phyloP scores from a whole-genome alignment of 2,797 vertebrate genomes.

The Bryconaethiops microstoma region DNA sequence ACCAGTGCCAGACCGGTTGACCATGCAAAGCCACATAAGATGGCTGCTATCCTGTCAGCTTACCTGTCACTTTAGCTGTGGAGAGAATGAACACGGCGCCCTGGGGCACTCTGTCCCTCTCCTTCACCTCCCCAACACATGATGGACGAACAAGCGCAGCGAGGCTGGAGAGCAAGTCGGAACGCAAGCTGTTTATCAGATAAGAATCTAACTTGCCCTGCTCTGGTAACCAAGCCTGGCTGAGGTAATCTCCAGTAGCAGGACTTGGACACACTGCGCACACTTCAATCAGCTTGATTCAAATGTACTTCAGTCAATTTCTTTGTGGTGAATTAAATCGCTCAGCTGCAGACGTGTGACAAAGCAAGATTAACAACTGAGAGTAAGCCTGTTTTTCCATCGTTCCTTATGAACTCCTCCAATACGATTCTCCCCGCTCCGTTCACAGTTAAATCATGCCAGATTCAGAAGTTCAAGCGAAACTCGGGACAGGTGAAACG shows the following conservation, averaged over 20 bases:
- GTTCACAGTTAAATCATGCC: not conserved
- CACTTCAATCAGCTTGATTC: constrained; percentile 4
- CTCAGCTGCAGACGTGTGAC: not conserved
- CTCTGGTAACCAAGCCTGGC: not conserved
- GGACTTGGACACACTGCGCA: constrained; percentile 7
- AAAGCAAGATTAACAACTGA: constrained; percentile 2
- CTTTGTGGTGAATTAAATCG: not conserved
- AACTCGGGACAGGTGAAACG: not conserved
- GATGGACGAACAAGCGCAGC: constrained; percentile 10
- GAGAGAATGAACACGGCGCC: constrained; percentile 7
- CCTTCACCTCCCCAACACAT: not conserved
- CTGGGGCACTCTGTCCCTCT: constrained; percentile 1
- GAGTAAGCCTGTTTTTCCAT: not conserved
- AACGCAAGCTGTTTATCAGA: not conserved
- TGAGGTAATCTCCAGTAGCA: not conserved
- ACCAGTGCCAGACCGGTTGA: constrained; percentile 14
- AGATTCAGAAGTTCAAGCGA: not conserved
- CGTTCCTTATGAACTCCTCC: not conserved
- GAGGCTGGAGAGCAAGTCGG: constrained; percentile 1
- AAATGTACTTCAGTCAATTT: constrained; percentile 8
- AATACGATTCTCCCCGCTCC: not conserved
- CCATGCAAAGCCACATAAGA: not conserved
- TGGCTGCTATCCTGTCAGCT: constrained; percentile 41
- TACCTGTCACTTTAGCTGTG: constrained; percentile 40
- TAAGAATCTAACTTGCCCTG: not conserved